Conservation (phyloP, 2,888 invertebrate species). For the Megalurothrips usitatus region DNA sequence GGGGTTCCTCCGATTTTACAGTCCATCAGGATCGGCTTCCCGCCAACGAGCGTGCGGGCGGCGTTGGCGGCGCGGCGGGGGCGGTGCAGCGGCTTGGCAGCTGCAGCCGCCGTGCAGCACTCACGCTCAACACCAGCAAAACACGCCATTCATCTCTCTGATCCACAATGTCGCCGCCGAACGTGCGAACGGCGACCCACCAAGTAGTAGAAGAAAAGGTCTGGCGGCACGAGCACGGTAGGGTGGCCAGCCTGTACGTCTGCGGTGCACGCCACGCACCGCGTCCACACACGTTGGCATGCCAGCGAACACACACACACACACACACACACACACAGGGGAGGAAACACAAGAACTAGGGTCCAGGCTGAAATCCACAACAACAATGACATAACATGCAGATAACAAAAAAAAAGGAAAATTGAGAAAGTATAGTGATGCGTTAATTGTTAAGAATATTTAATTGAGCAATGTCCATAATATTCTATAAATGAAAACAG, state of each 20-base stretch:
- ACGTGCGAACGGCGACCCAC: background rate
- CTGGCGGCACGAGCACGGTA: too few species aligned
- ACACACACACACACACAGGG: background rate
- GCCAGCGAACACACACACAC: background rate
- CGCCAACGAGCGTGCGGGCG: background rate
- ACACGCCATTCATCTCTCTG: background rate
- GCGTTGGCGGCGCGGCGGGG: background rate
- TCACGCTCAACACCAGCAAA: background rate
- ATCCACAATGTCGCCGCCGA: background rate
- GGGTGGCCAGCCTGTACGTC: too few species aligned
- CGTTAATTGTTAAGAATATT: too few species aligned
- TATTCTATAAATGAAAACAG: too few species aligned
- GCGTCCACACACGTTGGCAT: background rate
- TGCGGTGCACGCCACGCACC: background rate
- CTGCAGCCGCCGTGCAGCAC: background rate
- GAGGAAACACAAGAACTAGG: too few species aligned
- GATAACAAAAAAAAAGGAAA: too few species aligned
- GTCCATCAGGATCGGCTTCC: background rate
- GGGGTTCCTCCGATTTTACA: too few species aligned
- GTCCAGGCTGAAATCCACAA: too few species aligned
- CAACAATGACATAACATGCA: too few species aligned
- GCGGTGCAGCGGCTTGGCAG: background rate
- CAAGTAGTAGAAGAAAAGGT: too few species aligned
- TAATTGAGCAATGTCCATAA: too few species aligned
- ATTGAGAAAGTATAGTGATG: too few species aligned